phyloP scores from a whole-genome alignment of 1,140 invertebrate genomes.

The Neodiprion fabricii region DNA sequence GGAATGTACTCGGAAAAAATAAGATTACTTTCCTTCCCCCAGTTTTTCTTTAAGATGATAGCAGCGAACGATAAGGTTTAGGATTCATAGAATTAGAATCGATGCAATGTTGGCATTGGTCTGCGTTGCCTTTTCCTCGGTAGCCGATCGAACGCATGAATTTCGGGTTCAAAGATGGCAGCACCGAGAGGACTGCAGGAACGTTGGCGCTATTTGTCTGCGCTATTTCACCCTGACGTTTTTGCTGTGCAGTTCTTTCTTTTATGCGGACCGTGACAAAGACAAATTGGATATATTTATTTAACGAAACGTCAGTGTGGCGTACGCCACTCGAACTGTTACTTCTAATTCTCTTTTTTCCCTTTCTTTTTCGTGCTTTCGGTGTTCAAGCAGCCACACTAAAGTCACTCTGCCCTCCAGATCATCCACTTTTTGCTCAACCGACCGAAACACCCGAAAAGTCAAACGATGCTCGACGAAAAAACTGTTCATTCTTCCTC shows the following conservation, averaged over 20 bases:
- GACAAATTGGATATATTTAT: slow-evolving; percentile 45
- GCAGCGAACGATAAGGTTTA: neutral
- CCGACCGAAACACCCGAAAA: no score
- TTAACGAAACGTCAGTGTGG: slow-evolving; percentile 29
- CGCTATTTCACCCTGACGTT: neutral
- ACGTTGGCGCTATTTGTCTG: neutral
- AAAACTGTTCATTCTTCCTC: neutral
- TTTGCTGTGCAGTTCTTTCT: slow-evolving; percentile 3
- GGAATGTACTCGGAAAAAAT: no score
- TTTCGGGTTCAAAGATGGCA: slow-evolving; percentile 25
- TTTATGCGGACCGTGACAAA: slow-evolving; percentile 31
- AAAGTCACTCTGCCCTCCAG: neutral
- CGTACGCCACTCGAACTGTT: no score
- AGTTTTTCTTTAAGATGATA: neutral
- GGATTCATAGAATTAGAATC: no score
- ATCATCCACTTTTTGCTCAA: no score
- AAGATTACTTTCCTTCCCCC: neutral
- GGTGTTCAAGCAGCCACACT: neutral
- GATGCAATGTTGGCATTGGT: no score
- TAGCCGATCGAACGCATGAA: slow-evolving; percentile 12
- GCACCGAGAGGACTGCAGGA: slow-evolving; percentile 1
- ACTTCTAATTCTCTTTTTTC: slow-evolving; percentile 24
- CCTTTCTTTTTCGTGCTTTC: slow-evolving; percentile 43
- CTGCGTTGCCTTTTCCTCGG: neutral
- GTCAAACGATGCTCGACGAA: no score